Base-by-base conservation (phyloP, 2,888 invertebrate genomes). In the Phaedon cochleariae region DNA sequence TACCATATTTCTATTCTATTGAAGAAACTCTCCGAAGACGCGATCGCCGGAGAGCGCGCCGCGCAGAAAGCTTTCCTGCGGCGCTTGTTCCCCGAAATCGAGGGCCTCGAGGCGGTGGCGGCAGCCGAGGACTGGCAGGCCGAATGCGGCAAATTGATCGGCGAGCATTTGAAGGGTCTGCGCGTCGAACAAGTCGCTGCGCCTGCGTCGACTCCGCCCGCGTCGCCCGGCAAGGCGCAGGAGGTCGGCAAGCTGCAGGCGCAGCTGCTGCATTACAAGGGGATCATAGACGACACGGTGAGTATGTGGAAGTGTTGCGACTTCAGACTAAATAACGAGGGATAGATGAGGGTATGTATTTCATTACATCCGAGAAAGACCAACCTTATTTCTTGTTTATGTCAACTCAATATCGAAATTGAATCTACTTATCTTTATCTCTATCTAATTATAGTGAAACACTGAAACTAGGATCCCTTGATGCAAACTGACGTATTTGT, bases 221-320 rank as follows among this genome's bases (percentile, higher is more conserved):
- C 64, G 21, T 55, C 65, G 3, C 54, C 67, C 0, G 41, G 64
- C 18, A 63, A 62, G 21, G 22, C 45, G 41, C 53, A 69, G 2
- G 69, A 71, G 20, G 41, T 72, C 10, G 53, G 63, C 2, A 71
- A 74, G 58, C 59, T 76, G 31, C 66, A 75, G 71, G 67, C 69
- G 68, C 74, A 81, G 71, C 64, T 79, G 49, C 70, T 81, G 18
- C 83, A 92, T 81, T 92, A 93, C 79, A 91, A 92, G 83, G 87
- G 85, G 77, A 88, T 92, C 73, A 92, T 94, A 70, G 88, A 89
- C 72, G 92, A 93, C 79, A 93, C 93, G 73, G 93, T 93, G 81
- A 86, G 89, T 86, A 31, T 10, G 20, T 57, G 26, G 9, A 55
- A 1, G 18, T 68, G 37, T 9, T 22, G n/a, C n/a, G n/a, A n/a